Base-by-base conservation (phyloP, 37 sponge, comb jelly and placozoan genomes). In the Mnemiopsis leidyi region DNA sequence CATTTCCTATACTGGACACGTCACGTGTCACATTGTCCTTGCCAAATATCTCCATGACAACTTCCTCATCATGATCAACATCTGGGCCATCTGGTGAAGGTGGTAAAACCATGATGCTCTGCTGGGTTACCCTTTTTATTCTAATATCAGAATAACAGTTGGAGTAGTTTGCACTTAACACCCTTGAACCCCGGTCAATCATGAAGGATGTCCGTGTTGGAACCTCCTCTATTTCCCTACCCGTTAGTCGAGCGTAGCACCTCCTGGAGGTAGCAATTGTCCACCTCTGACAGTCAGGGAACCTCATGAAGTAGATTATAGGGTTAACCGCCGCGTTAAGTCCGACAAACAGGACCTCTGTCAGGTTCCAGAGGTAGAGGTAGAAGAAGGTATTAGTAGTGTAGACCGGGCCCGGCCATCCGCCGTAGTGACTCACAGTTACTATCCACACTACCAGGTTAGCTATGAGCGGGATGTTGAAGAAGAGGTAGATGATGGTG, bases 241-340 rank as follows among this genome's bases (percentile, higher is more conserved):
- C 13, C 61, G 9, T 13, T 18, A 48, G 9, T 48, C 61, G 5
- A 48, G 5, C 61, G 13, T 18, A 48, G 9, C 5, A 5, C 61
- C 61, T 13, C 61, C 61, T 48, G 9, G 13, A 48, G 9, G 5
- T 48, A 48, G 9, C 61, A 48, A 48, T 18, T 23, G 23, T 71
- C 75, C 75, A 71, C 31, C 75, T 71, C 75, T 71, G 26, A 28
- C 75, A 71, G 75, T 71, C 20, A 71, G 75, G 75, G 75, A 71
- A 71, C 23, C 75, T n/a, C 31, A 28, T 3, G 75, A 71, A 71
- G 75, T 71, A 71, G 5, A 71, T 71, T 2, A 71, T n/a, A 29
- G 75, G 75, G 75, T 71, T 71, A n/a, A 71, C 75, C 5, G 30
- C 75, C 5, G 75, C 75, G 75, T 71, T 71, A 13, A 71, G 26